These are phyloP conservation scores for Drepana falcataria DNA, from an alignment of 2,888 invertebrate species.

Conservation along the genomic window DNA sequence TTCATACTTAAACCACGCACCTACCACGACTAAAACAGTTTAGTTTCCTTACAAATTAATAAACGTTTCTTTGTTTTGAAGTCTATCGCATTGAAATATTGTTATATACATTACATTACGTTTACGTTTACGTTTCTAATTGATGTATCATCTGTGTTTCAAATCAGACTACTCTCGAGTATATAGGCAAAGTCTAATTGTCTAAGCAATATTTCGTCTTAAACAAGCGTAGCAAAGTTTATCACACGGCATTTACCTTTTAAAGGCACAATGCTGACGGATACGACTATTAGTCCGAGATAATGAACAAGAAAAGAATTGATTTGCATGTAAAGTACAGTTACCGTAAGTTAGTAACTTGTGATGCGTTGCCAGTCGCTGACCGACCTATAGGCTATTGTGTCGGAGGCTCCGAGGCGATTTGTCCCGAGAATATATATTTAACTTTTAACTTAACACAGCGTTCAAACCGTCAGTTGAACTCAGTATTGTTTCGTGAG, in stretches of 20 bases:
- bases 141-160: too few species aligned
- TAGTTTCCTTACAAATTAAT: neutral
- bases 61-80: neutral
- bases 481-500: constrained; percentile 40
- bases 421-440: constrained; percentile 63
- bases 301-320: constrained; percentile 2
- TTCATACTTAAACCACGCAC: too few species aligned
- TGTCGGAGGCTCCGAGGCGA: constrained; percentile 47
- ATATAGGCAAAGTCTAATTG: too few species aligned
- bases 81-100: neutral
- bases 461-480: constrained; percentile 7
- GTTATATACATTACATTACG: neutral
- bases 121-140: neutral
- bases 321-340: constrained; percentile 15
- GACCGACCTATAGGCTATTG: constrained; percentile 42
- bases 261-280: neutral
- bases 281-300: neutral
- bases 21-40: too few species aligned
- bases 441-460: constrained; percentile 26
- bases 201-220: too few species aligned
- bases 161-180: too few species aligned
- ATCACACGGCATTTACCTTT: neutral
- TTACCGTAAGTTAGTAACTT: constrained; percentile 22
- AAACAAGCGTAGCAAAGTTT: too few species aligned
- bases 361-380: constrained; percentile 37